These are phyloP conservation scores for Oscheius sp. DNA, from an alignment of 2,888 invertebrate genomes.

Conservation along the genomic window DNA sequence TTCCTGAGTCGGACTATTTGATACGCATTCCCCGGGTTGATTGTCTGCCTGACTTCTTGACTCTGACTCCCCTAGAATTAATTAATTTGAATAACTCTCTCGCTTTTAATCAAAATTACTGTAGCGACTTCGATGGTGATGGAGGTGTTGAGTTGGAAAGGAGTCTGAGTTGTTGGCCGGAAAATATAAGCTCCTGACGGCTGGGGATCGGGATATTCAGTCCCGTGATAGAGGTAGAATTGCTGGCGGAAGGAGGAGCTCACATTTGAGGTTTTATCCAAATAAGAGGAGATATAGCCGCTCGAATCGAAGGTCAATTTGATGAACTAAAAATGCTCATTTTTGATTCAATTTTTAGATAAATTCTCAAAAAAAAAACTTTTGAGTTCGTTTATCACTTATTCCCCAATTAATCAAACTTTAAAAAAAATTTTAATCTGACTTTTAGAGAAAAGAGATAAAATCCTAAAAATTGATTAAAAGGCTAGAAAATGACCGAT, in stretches of 20 bases:
- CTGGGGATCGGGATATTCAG: constrained; percentile 76
- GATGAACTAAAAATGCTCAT: constrained; percentile 69
- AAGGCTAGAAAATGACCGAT: too few species aligned
- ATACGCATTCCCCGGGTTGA: constrained; percentile 79
- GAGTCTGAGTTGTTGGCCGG: constrained; percentile 70
- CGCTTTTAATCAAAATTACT: constrained; percentile 26
- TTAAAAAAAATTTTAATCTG: too few species aligned
- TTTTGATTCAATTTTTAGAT: too few species aligned
- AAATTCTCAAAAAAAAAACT: too few species aligned
- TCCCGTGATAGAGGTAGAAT: constrained; percentile 78
- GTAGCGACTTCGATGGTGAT: constrained; percentile 40
- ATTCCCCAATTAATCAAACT: too few species aligned
- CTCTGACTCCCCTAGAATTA: constrained; percentile 76
- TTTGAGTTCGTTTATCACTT: too few species aligned
- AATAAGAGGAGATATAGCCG: constrained; percentile 76
- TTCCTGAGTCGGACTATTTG: constrained; percentile 79
- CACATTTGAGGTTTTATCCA: constrained; percentile 65
- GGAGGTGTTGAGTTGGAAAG: constrained; percentile 34
- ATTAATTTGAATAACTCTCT: not conserved
- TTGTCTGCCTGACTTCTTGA: constrained; percentile 81
- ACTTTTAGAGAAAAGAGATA: too few species aligned
- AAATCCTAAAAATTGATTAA: too few species aligned
- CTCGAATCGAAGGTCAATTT: constrained; percentile 75
- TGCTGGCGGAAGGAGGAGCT: constrained; percentile 75
- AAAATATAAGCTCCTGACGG: constrained; percentile 91